Evolutionary conservation across 1,140 invertebrate species (phyloP).

Genomic region (Drosophila rhopaloa): DNA sequence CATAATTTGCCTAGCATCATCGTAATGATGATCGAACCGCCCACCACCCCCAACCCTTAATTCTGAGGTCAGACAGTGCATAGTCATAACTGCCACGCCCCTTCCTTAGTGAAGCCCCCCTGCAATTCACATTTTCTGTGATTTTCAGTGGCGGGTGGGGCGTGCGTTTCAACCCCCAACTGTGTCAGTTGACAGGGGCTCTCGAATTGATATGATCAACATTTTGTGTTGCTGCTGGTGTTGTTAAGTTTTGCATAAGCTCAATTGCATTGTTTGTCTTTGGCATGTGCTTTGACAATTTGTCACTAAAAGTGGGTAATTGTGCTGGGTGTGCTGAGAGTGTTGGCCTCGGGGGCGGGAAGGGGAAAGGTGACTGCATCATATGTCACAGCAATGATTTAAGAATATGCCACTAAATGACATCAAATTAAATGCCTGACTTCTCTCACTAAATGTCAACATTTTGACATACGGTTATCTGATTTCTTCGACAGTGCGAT

Average conservation of each 20-base stretch:
- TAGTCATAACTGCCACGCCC: constrained; percentile 3
- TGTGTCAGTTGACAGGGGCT: constrained; percentile 72
- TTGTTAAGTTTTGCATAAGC: constrained; percentile 56
- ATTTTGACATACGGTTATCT: constrained; percentile 21
- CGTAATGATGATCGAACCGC: constrained; percentile 16
- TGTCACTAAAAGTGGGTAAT: constrained; percentile 62
- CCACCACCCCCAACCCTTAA: neutral
- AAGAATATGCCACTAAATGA: constrained; percentile 67
- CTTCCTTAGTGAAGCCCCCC: constrained; percentile 12
- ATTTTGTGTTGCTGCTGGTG: constrained; percentile 39
- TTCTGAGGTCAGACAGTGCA: constrained; percentile 3
- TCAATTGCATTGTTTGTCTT: constrained; percentile 75
- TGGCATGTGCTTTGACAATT: constrained; percentile 76
- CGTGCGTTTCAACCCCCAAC: constrained; percentile 40
- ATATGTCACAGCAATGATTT: constrained; percentile 63
- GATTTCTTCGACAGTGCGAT: constrained; percentile 19
- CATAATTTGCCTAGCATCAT: constrained; percentile 46
- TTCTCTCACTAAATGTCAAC: constrained; percentile 41
- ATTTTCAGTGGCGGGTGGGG: constrained; percentile 10
- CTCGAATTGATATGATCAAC: constrained; percentile 81
- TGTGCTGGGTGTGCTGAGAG: constrained; percentile 19
- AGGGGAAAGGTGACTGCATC: constrained; percentile 32
- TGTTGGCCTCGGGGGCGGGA: neutral
- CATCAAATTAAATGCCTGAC: constrained; percentile 76
- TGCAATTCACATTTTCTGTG: constrained; percentile 56